Conservation (phyloP, 2,113 vertebrate genomes). For the Athene noctua region DNA sequence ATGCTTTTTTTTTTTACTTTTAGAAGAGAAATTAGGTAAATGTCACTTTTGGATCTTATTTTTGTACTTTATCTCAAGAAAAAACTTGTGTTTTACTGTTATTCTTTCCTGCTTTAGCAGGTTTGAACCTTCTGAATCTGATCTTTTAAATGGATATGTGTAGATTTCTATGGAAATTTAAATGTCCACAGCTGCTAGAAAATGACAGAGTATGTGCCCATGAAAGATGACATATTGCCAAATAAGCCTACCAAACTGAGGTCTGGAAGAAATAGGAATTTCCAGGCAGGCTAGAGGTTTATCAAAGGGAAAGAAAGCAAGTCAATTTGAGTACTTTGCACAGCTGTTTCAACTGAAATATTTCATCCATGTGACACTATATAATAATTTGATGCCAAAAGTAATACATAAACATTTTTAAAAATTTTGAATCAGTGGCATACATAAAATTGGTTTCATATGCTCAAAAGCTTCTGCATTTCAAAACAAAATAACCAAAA, state of each 20-base stretch:
- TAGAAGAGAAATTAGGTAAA: neutral
- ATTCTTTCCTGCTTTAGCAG: neutral
- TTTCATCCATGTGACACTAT: neutral
- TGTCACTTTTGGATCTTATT: neutral
- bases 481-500: neutral
- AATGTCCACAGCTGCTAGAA: conserved; percentile 25
- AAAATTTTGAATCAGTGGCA: neutral
- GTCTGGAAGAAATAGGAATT: conserved; percentile 11
- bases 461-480: neutral
- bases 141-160: neutral
- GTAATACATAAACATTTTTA: neutral
- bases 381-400: conserved; percentile 33
- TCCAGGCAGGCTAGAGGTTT: conserved; percentile 19
- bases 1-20: neutral
- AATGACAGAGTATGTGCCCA: neutral
- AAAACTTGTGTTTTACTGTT: neutral
- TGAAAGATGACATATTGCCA: conserved; percentile 5
- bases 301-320: conserved; percentile 2
- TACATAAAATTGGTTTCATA: neutral
- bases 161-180: conserved; percentile 3
- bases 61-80: neutral
- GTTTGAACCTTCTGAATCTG: neutral
- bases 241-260: neutral
- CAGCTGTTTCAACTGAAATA: conserved; percentile 43
- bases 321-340: conserved; percentile 20